A percentile compares a stretch with the other conserved stretches of the same genome.
phyloP scores from a whole-genome alignment of 92 coral and sea anemone genomes.

The Desmophyllum pertusum region DNA sequence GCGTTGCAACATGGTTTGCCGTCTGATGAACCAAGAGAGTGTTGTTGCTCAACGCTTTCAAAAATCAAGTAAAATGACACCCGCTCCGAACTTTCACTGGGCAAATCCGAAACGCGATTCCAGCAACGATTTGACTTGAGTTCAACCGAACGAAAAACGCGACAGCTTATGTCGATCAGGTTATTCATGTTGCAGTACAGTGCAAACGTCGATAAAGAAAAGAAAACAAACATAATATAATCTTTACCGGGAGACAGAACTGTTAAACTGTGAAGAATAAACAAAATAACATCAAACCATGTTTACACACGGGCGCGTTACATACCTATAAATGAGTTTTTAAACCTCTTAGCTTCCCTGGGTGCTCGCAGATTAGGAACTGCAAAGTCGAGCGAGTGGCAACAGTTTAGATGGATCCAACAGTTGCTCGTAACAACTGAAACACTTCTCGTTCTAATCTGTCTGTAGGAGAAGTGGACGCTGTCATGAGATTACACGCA shows the following conservation, averaged over 20 bases:
- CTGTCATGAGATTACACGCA: not conserved
- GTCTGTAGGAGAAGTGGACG: constrained; percentile 15
- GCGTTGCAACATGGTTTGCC: too few species aligned
- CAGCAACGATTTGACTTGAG: not conserved
- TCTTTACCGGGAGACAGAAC: not conserved
- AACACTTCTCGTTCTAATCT: constrained; percentile 5
- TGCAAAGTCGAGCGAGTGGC: not conserved
- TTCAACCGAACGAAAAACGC: not conserved
- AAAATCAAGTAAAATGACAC: too few species aligned
- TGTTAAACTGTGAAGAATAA: constrained; percentile 24
- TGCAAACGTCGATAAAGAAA: not conserved
- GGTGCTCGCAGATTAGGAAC: not conserved
- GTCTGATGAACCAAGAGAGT: too few species aligned
- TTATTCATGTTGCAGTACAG: not conserved
- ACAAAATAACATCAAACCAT: not conserved
- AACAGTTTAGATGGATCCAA: not conserved
- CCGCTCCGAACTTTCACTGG: too few species aligned
- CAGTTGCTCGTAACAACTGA: not conserved
- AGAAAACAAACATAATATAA: constrained; percentile 1
- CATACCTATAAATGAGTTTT: not conserved
- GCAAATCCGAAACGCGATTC: not conserved
- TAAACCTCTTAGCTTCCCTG: not conserved
- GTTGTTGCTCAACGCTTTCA: too few species aligned
- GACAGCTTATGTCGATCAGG: not conserved
- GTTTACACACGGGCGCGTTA: not conserved